Evolutionary conservation across 2,888 invertebrate species (phyloP).

Genomic region (Sesia bembeciformis): DNA sequence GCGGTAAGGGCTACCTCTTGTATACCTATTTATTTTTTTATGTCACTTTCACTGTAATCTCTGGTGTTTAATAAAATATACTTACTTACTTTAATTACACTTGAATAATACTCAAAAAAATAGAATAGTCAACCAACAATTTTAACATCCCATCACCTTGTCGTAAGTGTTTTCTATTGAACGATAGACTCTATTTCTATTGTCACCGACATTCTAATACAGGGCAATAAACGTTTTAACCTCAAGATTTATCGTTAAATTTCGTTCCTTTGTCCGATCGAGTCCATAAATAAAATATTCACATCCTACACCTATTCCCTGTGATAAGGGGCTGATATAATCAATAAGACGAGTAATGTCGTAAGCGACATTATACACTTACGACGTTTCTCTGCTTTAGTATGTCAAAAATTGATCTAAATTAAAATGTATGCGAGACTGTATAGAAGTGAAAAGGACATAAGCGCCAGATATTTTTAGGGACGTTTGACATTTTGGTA

Average conservation of each 20-base stretch:
- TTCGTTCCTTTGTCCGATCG: conserved; percentile 19
- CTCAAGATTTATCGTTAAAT: conserved; percentile 1
- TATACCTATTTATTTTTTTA: no score
- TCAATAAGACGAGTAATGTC: not conserved
- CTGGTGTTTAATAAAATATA: no score
- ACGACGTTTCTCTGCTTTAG: not conserved
- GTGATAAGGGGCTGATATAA: conserved; percentile 22
- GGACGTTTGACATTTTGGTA: not conserved
- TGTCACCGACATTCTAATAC: not conserved
- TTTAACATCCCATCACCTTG: no score
- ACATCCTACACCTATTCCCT: conserved; percentile 9
- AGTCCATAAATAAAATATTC: conserved; percentile 27
- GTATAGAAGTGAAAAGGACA: not conserved
- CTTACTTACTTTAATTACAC: no score
- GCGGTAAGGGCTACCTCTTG: no score
- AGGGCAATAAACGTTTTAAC: not conserved
- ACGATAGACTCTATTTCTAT: not conserved
- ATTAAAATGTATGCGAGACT: no score
- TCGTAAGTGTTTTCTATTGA: no score
- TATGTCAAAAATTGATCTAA: no score
- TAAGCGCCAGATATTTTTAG: not conserved
- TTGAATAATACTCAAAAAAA: no score
- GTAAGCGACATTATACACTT: not conserved
- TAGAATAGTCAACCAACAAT: no score
- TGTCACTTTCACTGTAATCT: no score